Conservation (phyloP, 2,797 vertebrate genomes). For the Coendou prehensilis region DNA sequence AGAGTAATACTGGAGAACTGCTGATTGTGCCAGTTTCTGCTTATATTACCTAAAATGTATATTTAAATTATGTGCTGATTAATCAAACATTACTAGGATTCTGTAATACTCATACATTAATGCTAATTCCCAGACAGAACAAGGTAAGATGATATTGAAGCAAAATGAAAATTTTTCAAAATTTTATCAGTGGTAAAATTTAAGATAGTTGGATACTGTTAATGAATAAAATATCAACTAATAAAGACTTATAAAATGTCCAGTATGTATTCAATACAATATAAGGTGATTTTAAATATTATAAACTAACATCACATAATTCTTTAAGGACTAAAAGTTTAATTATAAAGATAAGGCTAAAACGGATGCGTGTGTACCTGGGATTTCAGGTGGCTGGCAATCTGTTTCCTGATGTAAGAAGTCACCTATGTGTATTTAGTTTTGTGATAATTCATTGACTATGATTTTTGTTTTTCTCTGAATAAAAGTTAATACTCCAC, state of each 20-base stretch:
- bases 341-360: background rate
- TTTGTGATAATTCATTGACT: background rate
- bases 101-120: constrained; percentile 24
- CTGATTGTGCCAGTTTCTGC: background rate
- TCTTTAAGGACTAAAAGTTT: background rate
- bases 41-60: background rate
- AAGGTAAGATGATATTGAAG: background rate
- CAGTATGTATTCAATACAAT: background rate
- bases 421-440: background rate
- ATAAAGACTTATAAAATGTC: constrained; percentile 8
- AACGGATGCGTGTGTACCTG: background rate
- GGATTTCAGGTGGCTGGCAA: background rate
- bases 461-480: background rate
- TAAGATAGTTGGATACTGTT: background rate
- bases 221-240: background rate
- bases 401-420: background rate
- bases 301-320: background rate
- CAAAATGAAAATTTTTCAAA: constrained; percentile 2
- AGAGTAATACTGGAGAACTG: background rate
- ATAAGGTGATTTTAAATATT: constrained; percentile 21
- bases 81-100: constrained; percentile 12
- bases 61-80: background rate
- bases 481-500: background rate
- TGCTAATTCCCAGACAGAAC: background rate
- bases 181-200: background rate